These are phyloP conservation scores for Hybos culiciformis DNA, from an alignment of 2,888 invertebrate genomes.

Conservation along the genomic window DNA sequence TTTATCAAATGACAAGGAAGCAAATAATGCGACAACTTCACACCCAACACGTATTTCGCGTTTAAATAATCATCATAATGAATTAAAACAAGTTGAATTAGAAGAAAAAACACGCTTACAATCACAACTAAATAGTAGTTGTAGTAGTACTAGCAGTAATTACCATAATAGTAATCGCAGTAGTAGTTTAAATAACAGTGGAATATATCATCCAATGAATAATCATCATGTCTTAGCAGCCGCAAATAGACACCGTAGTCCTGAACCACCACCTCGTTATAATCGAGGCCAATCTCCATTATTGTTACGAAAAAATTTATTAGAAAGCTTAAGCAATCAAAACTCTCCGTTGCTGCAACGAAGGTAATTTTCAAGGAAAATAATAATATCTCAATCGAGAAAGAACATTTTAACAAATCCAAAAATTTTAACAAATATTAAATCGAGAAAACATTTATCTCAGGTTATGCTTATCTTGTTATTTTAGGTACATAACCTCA, in stretches of 20 bases:
- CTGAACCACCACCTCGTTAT: slow-evolving; percentile 44
- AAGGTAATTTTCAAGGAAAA: slow-evolving; percentile 31
- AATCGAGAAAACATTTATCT: too few species aligned
- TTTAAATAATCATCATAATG: not conserved
- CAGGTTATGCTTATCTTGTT: too few species aligned
- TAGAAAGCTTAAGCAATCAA: slow-evolving; percentile 39
- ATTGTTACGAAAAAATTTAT: slow-evolving; percentile 43
- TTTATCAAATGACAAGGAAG: slow-evolving; percentile 34
- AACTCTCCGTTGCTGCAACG: slow-evolving; percentile 42
- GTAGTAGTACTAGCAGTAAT: not conserved
- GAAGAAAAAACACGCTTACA: too few species aligned
- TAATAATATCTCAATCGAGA: too few species aligned
- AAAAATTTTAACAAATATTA: too few species aligned
- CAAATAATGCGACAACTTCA: not conserved
- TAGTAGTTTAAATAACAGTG: slow-evolving; percentile 4
- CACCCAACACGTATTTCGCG: not conserved
- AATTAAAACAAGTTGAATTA: too few species aligned
- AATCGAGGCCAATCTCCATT: slow-evolving; percentile 40
- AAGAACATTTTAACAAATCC: too few species aligned
- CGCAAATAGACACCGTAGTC: slow-evolving; percentile 40
- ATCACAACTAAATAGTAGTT: slow-evolving; percentile 19
- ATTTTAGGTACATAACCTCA: slow-evolving; percentile 35
- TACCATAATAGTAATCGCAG: slow-evolving; percentile 4
- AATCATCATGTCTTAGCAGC: slow-evolving; percentile 24
- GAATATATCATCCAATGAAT: slow-evolving; percentile 17